Percentiles rank a stretch among this genome's conserved stretches.
Conservation (phyloP, 2,888 invertebrate species). For the Pardosa pseudoannulata region DNA sequence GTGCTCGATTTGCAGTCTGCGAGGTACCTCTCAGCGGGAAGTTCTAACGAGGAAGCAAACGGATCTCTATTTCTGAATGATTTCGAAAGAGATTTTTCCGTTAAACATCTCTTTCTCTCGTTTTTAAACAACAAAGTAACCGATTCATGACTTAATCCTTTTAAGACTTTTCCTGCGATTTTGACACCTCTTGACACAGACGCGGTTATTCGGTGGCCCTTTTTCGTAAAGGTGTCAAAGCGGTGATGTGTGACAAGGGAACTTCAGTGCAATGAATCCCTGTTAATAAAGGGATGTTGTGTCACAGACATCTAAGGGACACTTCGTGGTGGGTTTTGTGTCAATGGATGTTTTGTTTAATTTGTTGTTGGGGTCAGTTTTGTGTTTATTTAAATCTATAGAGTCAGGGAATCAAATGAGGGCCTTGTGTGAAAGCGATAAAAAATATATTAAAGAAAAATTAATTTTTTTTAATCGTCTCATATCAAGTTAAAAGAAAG, state of each 20-base stretch:
- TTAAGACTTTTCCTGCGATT: neutral
- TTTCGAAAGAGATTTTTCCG: neutral
- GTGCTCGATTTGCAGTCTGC: neutral
- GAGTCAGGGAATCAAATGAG: too few relatives aligned
- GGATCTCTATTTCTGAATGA: neutral
- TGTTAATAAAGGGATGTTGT: neutral
- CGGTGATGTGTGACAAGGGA: neutral
- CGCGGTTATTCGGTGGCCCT: neutral
- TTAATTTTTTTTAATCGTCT: too few relatives aligned
- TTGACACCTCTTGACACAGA: neutral
- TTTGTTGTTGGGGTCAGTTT: too few relatives aligned
- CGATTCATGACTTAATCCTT: neutral
- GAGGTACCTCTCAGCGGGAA: neutral
- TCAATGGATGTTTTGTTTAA: too few relatives aligned
- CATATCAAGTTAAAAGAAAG: too few relatives aligned
- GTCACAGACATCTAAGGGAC: too few relatives aligned
- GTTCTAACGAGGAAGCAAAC: neutral
- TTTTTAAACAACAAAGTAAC: neutral
- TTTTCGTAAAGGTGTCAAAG: neutral
- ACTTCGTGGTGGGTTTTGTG: too few relatives aligned
- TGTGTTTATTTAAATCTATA: too few relatives aligned
- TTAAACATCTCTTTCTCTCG: too few relatives aligned
- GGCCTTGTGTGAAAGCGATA: too few relatives aligned
- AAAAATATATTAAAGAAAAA: too few relatives aligned
- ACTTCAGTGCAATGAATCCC: neutral